A percentile compares a stretch with the other conserved stretches of the same genome.
phyloP scores from a whole-genome alignment of 2,888 invertebrate species.

The Nemurella pictetii region DNA sequence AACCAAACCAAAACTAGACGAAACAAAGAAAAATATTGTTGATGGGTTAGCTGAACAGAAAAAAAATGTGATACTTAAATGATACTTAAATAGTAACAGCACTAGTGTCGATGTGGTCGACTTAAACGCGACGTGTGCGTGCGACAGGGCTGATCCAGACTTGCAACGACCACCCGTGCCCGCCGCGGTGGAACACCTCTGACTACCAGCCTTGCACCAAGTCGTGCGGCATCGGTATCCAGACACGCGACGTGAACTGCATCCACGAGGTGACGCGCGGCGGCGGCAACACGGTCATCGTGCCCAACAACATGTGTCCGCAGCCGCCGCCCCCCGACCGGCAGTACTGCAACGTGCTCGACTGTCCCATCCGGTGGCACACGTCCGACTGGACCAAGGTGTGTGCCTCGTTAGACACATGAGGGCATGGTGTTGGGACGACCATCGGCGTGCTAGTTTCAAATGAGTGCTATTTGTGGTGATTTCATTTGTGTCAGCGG shows the following conservation, averaged over 20 bases:
- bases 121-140: background rate
- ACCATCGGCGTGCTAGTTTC: no score
- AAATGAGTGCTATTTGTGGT: no score
- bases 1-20: no score
- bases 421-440: no score
- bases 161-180: constrained; percentile 95
- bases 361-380: constrained; percentile 91
- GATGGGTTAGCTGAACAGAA: no score
- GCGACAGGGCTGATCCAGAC: constrained; percentile 69
- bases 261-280: constrained; percentile 86
- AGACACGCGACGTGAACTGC: constrained; percentile 87
- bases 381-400: constrained; percentile 82
- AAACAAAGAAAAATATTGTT: no score
- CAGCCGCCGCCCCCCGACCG: constrained; percentile 87
- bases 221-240: constrained; percentile 92
- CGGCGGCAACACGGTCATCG: constrained; percentile 84
- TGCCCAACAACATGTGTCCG: constrained; percentile 93
- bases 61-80: no score
- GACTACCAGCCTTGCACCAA: constrained; percentile 77
- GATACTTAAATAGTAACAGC: no score
- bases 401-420: no score
- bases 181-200: constrained; percentile 73
- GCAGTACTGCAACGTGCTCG: constrained; percentile 88
- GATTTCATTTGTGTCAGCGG: no score
- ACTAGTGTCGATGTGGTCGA: no score